Conservation (phyloP, 2,113 vertebrate species). For the Pangasianodon hypophthalmus region DNA sequence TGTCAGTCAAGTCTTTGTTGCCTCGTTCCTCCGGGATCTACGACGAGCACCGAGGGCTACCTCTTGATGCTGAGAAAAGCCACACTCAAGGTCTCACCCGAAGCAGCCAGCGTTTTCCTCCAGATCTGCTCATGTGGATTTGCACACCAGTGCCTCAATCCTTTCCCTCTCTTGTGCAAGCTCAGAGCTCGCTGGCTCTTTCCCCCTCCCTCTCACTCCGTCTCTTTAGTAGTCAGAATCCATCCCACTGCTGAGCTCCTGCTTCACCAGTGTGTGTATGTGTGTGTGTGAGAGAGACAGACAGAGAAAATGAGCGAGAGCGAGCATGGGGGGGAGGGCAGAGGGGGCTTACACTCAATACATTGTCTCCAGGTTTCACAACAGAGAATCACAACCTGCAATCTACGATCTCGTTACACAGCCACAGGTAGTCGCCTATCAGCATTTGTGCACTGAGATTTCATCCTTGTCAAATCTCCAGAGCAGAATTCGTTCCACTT, state of each 20-base stretch:
- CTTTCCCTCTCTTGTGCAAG: slow-evolving; percentile 64
- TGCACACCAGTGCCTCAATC: slow-evolving; percentile 72
- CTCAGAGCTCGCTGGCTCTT: slow-evolving; percentile 56
- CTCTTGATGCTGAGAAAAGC: slow-evolving; percentile 64
- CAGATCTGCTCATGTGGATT: slow-evolving; percentile 71
- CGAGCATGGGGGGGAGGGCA: slow-evolving; percentile 35
- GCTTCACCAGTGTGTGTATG: slow-evolving; percentile 70
- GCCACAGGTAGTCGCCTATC: slow-evolving; percentile 55
- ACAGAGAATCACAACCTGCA: slow-evolving; percentile 12
- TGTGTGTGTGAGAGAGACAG: slow-evolving; percentile 46
- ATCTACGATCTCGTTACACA: slow-evolving; percentile 34
- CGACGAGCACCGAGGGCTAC: slow-evolving; percentile 63
- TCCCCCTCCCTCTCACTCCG: slow-evolving; percentile 69
- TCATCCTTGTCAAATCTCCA: slow-evolving; percentile 6
- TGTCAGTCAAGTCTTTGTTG: slow-evolving; percentile 67
- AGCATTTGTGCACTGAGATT: slow-evolving; percentile 10
- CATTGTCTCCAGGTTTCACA: slow-evolving; percentile 47
- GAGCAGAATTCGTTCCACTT: background rate
- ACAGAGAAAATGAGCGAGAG: slow-evolving; percentile 16
- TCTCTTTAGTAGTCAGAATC: slow-evolving; percentile 84
- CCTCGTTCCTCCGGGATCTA: slow-evolving; percentile 65
- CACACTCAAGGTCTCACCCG: slow-evolving; percentile 60
- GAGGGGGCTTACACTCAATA: slow-evolving; percentile 46
- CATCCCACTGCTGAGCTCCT: slow-evolving; percentile 81
- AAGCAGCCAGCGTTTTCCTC: slow-evolving; percentile 65